phyloP scores from a whole-genome alignment of 2,113 vertebrate species.

The Tachysurus fulvidraco region DNA sequence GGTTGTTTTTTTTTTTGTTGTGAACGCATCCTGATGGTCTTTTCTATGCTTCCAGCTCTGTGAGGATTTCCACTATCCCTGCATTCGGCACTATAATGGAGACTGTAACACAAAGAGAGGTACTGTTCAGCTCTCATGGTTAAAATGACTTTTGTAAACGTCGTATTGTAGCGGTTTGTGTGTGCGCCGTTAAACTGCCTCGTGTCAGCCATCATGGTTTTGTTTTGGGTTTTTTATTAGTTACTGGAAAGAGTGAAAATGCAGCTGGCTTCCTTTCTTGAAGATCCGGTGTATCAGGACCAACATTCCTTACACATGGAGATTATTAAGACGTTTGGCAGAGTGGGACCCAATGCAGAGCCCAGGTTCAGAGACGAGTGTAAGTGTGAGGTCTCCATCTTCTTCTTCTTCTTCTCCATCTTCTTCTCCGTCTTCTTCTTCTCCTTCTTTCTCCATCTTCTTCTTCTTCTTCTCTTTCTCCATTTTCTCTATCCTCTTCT shows the following conservation, averaged over 20 bases:
- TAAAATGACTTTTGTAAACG: too few species aligned
- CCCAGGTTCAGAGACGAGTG: conserved; percentile 97
- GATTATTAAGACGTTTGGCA: conserved; percentile 95
- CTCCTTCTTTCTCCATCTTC: background rate
- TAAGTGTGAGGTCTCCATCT: conserved; percentile 65
- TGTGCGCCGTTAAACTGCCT: background rate
- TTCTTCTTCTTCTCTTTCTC: background rate
- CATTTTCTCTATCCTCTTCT: background rate
- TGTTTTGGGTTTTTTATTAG: conserved; percentile 63
- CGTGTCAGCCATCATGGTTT: too few species aligned
- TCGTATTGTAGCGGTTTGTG: conserved; percentile 6
- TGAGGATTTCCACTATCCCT: conserved; percentile 97
- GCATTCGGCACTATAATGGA: conserved; percentile 99
- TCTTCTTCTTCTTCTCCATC: background rate
- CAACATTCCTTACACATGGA: conserved; percentile 97
- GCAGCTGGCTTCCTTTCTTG: conserved; percentile 96
- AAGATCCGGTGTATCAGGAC: conserved; percentile 98
- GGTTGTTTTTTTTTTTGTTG: background rate
- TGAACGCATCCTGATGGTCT: conserved; percentile 57
- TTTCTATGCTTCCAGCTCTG: conserved; percentile 81
- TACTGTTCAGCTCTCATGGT: conserved; percentile 55
- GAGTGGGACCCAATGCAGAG: conserved; percentile 97
- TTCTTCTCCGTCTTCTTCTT: background rate
- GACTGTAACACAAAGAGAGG: conserved; percentile 98
- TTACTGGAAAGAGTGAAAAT: conserved; percentile 98